These are phyloP conservation scores for Oceanites oceanicus DNA, from an alignment of 2,113 vertebrate genomes.

Conservation along the genomic window DNA sequence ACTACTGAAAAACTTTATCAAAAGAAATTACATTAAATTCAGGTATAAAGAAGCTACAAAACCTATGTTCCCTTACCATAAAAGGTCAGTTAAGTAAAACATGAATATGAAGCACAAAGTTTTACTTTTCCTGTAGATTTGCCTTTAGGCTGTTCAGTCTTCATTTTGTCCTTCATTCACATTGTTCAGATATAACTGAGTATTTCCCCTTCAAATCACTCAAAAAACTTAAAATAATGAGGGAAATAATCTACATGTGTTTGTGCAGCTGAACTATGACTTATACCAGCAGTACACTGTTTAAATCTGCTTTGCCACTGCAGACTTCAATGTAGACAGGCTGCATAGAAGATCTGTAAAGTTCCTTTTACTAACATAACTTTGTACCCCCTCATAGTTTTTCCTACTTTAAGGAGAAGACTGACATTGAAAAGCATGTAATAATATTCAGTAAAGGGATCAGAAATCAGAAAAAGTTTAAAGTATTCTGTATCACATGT, in stretches of 20 bases:
- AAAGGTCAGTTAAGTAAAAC: background rate
- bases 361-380: background rate
- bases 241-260: background rate
- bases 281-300: background rate
- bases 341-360: background rate
- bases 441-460: background rate
- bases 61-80: background rate
- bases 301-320: background rate
- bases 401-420: background rate
- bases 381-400: background rate
- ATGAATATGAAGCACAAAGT: background rate
- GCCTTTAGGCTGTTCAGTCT: background rate
- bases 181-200: background rate
- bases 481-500: background rate
- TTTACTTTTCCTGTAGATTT: background rate
- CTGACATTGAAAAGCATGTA: background rate
- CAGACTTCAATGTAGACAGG: background rate
- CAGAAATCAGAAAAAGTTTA: background rate
- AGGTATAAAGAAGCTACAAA: background rate
- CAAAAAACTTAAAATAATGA: background rate
- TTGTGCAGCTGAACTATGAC: background rate
- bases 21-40: background rate
- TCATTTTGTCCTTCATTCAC: background rate
- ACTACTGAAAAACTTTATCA: background rate
- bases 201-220: background rate